Base-by-base conservation (phyloP, 2,797 vertebrate species). In the Australoheros facetus region DNA sequence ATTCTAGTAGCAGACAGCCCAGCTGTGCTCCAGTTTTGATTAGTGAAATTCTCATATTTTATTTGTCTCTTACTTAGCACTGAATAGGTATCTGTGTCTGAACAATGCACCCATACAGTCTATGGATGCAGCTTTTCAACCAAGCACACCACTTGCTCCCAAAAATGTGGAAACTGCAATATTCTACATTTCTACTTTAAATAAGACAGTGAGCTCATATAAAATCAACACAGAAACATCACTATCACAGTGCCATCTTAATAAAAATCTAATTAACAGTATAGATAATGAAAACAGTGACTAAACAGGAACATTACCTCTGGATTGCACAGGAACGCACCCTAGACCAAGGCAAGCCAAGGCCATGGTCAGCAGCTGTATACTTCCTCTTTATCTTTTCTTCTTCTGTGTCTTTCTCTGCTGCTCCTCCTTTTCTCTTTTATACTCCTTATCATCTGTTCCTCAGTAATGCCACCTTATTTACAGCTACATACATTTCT, bases 301-400 rank as follows among this genome's bases (percentile, higher is more conserved):
- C 8, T n/a, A 4, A 54, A 66, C 16, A 51, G 17, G 16, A 55
- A 84, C 55, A 7, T 69, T 94, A 93, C 94, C 93, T 95, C 92
- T 91, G 53, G 92, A 91, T 82, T 37, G 84, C 45, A 86, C 79
- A 26, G 91, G 87, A 59, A 80, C 62, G 6, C 93, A 93, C 81
- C 91, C 86, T 10, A 93, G 84, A 81, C 91, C 89, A 17, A 94
- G 85, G 85, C 92, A 94, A 88, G 90, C 90, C 91, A 95, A 82
- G 84, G 93, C 91, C 94, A 95, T 95, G 81, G 48, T 79, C 74
- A 77, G 73, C 80, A 83, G 76, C 73, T 66, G 73, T 77, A 77
- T 32, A 21, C 74, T 71, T 55, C 51, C 39, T 70, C 56, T 48
- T 80, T 76, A 75, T 75, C 71, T 39, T 71, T 23, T 78, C 72